Base-by-base conservation (phyloP, 2,797 vertebrate genomes). In the Columba guinea region DNA sequence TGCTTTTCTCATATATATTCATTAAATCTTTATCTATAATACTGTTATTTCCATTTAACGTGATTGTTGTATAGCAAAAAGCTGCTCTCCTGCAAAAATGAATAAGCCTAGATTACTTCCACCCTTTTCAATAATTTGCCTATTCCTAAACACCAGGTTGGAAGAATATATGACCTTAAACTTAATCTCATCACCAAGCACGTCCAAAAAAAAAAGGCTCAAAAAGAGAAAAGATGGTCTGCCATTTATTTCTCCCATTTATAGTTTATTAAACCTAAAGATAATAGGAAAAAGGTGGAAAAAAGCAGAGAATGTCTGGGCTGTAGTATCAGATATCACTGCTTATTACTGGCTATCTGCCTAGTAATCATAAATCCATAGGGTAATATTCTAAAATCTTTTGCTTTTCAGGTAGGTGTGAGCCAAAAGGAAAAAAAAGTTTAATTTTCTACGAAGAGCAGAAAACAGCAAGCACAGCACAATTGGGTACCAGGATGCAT, bases 361-460 rank as follows among this genome's bases (percentile, higher is more conserved):
- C 85, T 89, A 51, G 93, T 68, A 91, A 70, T 92, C 77, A 63
- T 68, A 89, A 95, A 94, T 94, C 87, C 87, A 62, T 73, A 55
- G 71, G 75, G 86, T 93, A 95, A 95, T 90, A 95, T 86, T 95
- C 88, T 89, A 88, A 96, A 97, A 90, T 89, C 71, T 84, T 94
- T 95, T 92, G 59, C 82, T 95, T 95, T 95, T 93, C 65, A 96
- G 82, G 82, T 85, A 96, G 91, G 95, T 92, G 86, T 94, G 90
- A 97, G 94, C 96, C 97, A 97, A 96, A 74, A 95, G 93, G 81
- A 90, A 96, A 96, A 91, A 94, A 91, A 89, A 84, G 68, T 91
- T 83, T 93, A 86, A 92, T 96, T 91, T 95, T 95, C 93, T 91
- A 87, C 3, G 56, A 95, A 92, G 84, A 96, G 68, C 55, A 95